Conservation (phyloP, 2,888 invertebrate genomes). For the Ectemnius continuus region DNA sequence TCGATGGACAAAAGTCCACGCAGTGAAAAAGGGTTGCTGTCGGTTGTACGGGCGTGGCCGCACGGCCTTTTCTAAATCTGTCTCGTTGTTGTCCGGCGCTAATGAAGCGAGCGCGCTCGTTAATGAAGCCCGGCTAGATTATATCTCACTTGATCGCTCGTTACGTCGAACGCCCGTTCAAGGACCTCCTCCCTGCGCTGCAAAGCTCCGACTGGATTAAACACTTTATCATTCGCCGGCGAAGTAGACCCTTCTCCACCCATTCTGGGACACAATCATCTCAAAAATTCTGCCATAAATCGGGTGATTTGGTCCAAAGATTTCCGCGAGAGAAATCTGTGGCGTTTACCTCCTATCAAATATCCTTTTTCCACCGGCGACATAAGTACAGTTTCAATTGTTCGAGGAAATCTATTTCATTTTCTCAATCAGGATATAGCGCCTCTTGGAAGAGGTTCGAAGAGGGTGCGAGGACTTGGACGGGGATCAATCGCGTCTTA, state of each 20-base stretch:
- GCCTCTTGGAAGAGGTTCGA: not conserved
- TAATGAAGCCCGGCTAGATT: slow-evolving; percentile 28
- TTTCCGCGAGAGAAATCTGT: too few relatives aligned
- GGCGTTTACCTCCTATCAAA: too few relatives aligned
- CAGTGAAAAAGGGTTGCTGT: not conserved
- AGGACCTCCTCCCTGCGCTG: slow-evolving; percentile 26
- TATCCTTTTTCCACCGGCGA: too few relatives aligned
- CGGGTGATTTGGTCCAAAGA: not conserved
- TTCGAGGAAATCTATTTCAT: too few relatives aligned
- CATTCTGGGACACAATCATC: slow-evolving; percentile 31
- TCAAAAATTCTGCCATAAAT: slow-evolving; percentile 27
- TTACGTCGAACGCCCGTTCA: slow-evolving; percentile 34
- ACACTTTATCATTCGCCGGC: slow-evolving; percentile 36
- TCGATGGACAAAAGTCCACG: not conserved
- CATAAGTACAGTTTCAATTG: too few relatives aligned
- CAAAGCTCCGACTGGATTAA: slow-evolving; percentile 39
- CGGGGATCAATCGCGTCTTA: slow-evolving; percentile 36
- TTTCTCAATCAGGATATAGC: too few relatives aligned
- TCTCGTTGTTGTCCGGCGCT: slow-evolving; percentile 6
- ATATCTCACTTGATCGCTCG: slow-evolving; percentile 18
- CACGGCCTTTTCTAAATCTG: not conserved
- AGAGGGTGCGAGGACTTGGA: slow-evolving; percentile 4
- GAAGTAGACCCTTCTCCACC: not conserved
- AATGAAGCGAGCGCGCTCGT: slow-evolving; percentile 16
- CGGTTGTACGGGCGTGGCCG: not conserved